A percentile compares a stretch with the other conserved stretches of the same genome.
Evolutionary conservation across 2,113 vertebrate species (phyloP).

Genomic region (Phoenicopterus ruber): DNA sequence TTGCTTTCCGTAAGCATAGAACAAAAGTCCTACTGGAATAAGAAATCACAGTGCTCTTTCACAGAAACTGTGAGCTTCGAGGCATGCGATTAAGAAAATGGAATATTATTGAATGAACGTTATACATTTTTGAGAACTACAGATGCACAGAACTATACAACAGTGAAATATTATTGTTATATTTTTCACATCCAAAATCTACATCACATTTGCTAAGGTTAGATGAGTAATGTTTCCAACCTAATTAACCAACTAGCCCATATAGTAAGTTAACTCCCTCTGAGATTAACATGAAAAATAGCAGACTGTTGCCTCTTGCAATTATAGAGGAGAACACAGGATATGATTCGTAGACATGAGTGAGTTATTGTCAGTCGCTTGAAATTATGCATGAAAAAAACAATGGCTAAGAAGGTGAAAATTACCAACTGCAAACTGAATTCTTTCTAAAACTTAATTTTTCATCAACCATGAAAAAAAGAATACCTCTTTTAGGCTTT

Average conservation of each 20-base stretch:
- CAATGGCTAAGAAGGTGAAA: not conserved
- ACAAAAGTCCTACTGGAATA: not conserved
- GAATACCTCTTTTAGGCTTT: not conserved
- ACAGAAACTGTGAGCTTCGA: not conserved
- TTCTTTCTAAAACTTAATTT: not conserved
- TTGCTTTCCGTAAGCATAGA: not conserved
- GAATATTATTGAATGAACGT: not conserved
- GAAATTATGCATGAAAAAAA: not conserved
- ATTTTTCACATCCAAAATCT: not conserved
- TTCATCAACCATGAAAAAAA: not conserved
- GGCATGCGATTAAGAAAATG: not conserved
- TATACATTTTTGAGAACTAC: not conserved
- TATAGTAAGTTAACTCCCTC: not conserved
- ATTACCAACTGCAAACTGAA: not conserved
- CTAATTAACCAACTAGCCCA: not conserved
- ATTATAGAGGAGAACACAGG: not conserved
- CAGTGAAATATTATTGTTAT: not conserved
- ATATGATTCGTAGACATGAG: not conserved
- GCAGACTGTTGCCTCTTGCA: not conserved
- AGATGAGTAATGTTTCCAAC: conserved; percentile 20
- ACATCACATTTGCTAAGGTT: not conserved
- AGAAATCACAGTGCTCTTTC: not conserved
- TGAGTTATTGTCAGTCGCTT: not conserved
- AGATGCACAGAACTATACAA: not conserved
- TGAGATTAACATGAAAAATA: not conserved